Conservation (phyloP, 2,113 vertebrate genomes). For the Trichechus manatus region DNA sequence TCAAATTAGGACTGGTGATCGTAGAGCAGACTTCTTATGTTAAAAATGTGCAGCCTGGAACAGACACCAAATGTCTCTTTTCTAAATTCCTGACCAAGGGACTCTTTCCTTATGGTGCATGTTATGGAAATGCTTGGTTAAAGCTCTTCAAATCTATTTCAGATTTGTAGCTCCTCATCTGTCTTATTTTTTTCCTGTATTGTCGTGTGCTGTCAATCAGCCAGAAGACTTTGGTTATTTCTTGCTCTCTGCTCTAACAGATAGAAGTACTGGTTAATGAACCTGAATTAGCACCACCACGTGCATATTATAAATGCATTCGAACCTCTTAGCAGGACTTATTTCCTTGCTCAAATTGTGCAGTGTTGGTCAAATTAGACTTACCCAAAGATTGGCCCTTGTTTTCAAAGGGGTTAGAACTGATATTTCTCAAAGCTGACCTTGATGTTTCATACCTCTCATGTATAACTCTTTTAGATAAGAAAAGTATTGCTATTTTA, state of each 20-base stretch:
- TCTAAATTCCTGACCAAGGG: conserved; percentile 51
- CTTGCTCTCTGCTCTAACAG: conserved; percentile 25
- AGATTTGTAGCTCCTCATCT: conserved; percentile 51
- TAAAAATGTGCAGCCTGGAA: conserved; percentile 38
- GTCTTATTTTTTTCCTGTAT: conserved; percentile 34
- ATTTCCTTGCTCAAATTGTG: not conserved
- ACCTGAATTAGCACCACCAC: not conserved
- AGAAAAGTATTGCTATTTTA: conserved; percentile 44
- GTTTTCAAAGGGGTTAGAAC: not conserved
- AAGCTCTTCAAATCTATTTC: conserved; percentile 39
- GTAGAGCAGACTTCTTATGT: conserved; percentile 35
- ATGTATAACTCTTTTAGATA: not conserved
- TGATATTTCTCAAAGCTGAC: conserved; percentile 39
- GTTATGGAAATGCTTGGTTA: conserved; percentile 26
- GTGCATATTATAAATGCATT: conserved; percentile 41
- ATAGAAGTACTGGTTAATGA: not conserved
- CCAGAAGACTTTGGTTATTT: conserved; percentile 30
- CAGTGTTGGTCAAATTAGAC: not conserved
- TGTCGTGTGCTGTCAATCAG: not conserved
- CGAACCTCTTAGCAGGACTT: not conserved
- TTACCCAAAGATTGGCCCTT: not conserved
- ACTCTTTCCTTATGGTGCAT: conserved; percentile 13
- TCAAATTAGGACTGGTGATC: not conserved
- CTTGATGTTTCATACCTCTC: not conserved
- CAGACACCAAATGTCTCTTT: conserved; percentile 56